Evolutionary conservation across 2,797 vertebrate species (phyloP).

Genomic region (Ctenosaura bakeri): DNA sequence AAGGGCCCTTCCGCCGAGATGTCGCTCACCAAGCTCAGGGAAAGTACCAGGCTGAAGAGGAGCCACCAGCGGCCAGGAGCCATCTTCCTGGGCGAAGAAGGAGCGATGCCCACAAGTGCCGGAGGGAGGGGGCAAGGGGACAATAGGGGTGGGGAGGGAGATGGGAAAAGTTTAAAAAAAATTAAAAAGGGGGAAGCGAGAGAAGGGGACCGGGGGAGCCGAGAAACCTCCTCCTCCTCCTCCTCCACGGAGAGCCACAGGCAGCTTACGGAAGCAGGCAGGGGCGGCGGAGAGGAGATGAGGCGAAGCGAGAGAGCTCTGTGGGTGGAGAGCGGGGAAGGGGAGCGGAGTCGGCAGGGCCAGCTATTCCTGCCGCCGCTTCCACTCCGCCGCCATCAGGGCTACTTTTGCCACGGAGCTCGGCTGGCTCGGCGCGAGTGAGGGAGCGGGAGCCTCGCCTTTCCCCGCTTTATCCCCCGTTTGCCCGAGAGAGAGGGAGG

Average conservation of each 20-base stretch:
- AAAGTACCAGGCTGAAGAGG: conserved; percentile 85
- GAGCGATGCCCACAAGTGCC: conserved; percentile 60
- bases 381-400: conserved; percentile 85
- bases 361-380: conserved; percentile 80
- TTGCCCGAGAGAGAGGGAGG: conserved; percentile 52
- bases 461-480: conserved; percentile 79
- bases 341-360: neutral
- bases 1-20: conserved; percentile 88
- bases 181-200: too few species aligned
- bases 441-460: conserved; percentile 49
- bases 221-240: neutral
- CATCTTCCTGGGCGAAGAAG: conserved; percentile 87
- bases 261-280: conserved; percentile 3
- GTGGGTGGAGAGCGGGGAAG: conserved; percentile 7
- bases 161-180: neutral
- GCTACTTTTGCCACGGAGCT: conserved; percentile 85
- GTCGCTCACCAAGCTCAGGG: conserved; percentile 77
- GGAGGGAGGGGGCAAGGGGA: conserved; percentile 40
- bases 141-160: neutral
- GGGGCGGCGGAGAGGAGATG: neutral
- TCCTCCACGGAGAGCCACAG: neutral
- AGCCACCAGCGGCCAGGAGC: conserved; percentile 87
- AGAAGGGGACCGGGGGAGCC: too few species aligned
- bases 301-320: neutral
- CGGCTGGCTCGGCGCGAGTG: conserved; percentile 49